phyloP scores from a whole-genome alignment of 30 jellyfish, hydroid and myxozoan species.

The Aurelia sp. region DNA sequence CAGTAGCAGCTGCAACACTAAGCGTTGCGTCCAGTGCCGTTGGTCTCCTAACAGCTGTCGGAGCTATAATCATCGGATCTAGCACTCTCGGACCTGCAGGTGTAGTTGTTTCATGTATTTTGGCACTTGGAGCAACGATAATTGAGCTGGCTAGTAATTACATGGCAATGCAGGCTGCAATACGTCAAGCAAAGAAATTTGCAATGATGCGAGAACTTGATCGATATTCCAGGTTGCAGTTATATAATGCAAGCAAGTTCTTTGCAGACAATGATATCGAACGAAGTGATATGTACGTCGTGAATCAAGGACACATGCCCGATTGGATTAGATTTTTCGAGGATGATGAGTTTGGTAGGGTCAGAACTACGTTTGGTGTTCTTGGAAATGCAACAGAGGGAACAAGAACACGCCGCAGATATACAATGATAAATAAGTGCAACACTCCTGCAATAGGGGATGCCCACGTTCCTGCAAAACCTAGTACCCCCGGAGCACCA shows the following conservation, averaged over 20 bases:
- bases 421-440: neutral
- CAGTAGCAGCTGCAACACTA: conserved; percentile 16
- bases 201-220: conserved; percentile 26
- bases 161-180: neutral
- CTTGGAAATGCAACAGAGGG: neutral
- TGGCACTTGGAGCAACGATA: conserved; percentile 21
- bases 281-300: neutral
- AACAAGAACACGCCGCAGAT: neutral
- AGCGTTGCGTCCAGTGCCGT: conserved; percentile 15
- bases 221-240: neutral
- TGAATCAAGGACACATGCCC: conserved; percentile 6
- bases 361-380: too few relatives aligned
- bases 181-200: neutral
- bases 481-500: neutral
- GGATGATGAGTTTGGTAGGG: neutral
- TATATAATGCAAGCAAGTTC: neutral
- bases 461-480: neutral
- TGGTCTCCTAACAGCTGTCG: conserved; percentile 1
- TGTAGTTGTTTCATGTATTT: neutral
- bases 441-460: neutral
- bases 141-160: conserved; percentile 8
- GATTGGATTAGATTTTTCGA: neutral
- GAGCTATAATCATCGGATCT: neutral
- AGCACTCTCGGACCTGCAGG: conserved; percentile 26
- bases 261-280: neutral